Base-by-base conservation (phyloP, 2,888 invertebrate species). In the Octonoba sinensis region DNA sequence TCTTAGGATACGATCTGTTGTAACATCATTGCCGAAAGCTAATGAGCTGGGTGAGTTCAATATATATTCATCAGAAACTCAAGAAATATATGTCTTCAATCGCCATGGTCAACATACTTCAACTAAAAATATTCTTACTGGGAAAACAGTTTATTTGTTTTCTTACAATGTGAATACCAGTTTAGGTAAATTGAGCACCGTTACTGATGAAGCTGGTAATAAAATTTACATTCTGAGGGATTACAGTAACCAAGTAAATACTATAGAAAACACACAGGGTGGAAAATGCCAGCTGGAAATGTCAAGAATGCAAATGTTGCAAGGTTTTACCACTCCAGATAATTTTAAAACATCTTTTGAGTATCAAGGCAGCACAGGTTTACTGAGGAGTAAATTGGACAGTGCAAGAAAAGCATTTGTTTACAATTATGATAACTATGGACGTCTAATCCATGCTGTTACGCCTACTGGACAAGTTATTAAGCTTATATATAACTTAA, bases 1-100 rank as follows among this genome's bases (percentile, higher is more conserved):
- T 86, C 92, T 88, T n/a, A 49, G 86, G n/a, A 84, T 85, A 56
- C 69, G 86, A 54, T 88, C 60, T 86, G 93, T 90, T 86, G 95
- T 94, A 88, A 96, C 60, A 85, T 88, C 86, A 71, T 70, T 86
- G 73, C 86, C 86, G 67, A 72, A 85, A 51, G 95, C 95, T 86
- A 95, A 95, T 87, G 93, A 93, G 87, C 47, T 85, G 71, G 94
- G 96, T 47, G 95, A 96, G 88, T 97, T 96, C 85, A 94, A 96
- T 88, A 96, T 99, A 86, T 95, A 96, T 1, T 96, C 95, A 88
- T 95, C 97, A 54, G 95, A 96, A 12, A 94, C 96, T 0, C 95
- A 96, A 85, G 98, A 99, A 90, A 92, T 97, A 84, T 96, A 96
- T 87, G 94, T 96, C 1, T 96, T 96, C 89, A 96, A 96, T 89